A percentile compares a stretch with the other conserved stretches of the same genome.
Conservation (phyloP, 35 echinoderm and acorn worm genomes). For the Apostichopus parvimensis region DNA sequence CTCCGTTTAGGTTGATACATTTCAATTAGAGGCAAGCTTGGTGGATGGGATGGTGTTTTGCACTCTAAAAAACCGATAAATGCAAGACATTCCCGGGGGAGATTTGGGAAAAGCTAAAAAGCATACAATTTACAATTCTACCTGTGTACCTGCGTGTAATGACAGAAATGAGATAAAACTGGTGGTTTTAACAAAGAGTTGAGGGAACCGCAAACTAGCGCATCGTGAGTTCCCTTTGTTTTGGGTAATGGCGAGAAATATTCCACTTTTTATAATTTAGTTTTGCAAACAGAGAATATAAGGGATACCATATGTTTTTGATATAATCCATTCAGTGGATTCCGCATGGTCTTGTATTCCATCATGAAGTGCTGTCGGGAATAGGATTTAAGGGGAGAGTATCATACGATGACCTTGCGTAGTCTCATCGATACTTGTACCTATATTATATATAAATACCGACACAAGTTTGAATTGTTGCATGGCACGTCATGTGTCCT, state of each 20-base stretch:
- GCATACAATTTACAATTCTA: neutral
- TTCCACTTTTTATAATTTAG: neutral
- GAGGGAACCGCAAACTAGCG: neutral
- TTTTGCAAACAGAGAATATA: neutral
- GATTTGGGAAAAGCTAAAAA: slow-evolving; percentile 26
- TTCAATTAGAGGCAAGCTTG: slow-evolving; percentile 27
- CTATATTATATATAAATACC: too few species aligned
- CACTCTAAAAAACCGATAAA: slow-evolving; percentile 36
- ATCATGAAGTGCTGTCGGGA: too few species aligned
- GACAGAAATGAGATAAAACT: neutral
- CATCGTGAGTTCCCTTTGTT: neutral
- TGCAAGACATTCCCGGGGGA: slow-evolving; percentile 6
- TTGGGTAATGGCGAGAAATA: neutral
- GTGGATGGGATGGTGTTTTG: slow-evolving; percentile 1
- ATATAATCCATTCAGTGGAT: neutral
- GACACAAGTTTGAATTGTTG: too few species aligned
- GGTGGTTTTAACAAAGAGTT: neutral
- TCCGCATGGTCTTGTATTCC: too few species aligned
- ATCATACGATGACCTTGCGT: too few species aligned
- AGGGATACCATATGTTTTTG: neutral
- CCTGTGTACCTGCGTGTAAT: neutral
- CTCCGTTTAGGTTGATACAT: neutral
- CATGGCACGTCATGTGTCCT: too few species aligned
- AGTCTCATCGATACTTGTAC: too few species aligned
- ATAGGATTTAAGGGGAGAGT: too few species aligned